These are phyloP conservation scores for Drosophila putrida DNA, from an alignment of 2,888 invertebrate species.

Conservation along the genomic window DNA sequence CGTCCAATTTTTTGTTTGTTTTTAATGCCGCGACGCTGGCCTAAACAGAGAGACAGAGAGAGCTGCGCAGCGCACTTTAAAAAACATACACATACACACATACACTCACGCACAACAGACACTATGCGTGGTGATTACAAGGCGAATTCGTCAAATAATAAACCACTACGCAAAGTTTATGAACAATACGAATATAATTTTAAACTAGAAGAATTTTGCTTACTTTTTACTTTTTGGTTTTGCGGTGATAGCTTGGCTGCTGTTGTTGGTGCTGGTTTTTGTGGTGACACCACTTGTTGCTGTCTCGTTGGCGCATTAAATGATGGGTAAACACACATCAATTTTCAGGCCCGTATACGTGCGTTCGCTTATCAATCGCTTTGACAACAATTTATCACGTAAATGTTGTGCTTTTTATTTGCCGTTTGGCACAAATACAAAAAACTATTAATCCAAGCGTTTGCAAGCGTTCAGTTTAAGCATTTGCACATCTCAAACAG, in stretches of 20 bases:
- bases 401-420: constrained; percentile 30
- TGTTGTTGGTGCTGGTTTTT: constrained; percentile 31
- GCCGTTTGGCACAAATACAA: constrained; percentile 39
- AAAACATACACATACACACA: constrained; percentile 18
- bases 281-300: constrained; percentile 73
- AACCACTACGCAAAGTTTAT: constrained; percentile 13
- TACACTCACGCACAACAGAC: constrained; percentile 25
- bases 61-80: constrained; percentile 68
- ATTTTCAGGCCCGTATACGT: constrained; percentile 21
- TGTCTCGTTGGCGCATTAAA: constrained; percentile 59
- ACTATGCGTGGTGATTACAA: constrained; percentile 56
- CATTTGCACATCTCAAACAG: constrained; percentile 1
- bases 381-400: constrained; percentile 44
- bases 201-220: constrained; percentile 42
- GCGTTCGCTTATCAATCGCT: constrained; percentile 32
- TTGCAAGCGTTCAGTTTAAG: constrained; percentile 40
- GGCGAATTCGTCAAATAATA: constrained; percentile 24
- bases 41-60: constrained; percentile 36
- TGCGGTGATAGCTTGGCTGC: constrained; percentile 41
- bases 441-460: constrained; percentile 50
- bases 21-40: constrained; percentile 69
- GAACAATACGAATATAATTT: constrained; percentile 16
- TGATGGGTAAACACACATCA: constrained; percentile 50
- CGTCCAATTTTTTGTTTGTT: constrained; percentile 72
- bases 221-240: constrained; percentile 45